A percentile compares a stretch with the other conserved stretches of the same genome.
phyloP scores from a whole-genome alignment of 2,113 vertebrate genomes.

The Pleuronectes platessa region DNA sequence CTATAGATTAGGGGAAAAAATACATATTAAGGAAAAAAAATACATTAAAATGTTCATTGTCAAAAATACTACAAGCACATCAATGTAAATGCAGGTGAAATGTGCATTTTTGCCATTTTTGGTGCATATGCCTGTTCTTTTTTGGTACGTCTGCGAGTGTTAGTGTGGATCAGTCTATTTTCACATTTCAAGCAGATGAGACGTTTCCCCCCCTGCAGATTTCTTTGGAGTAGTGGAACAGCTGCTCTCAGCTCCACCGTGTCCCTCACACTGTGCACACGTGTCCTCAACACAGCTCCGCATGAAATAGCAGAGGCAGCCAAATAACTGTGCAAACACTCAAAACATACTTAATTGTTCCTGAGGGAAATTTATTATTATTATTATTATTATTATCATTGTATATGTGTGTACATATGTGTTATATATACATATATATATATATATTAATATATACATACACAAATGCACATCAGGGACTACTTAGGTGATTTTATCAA shows the following conservation, averaged over 20 bases:
- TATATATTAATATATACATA: too few species aligned
- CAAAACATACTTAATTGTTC: not conserved
- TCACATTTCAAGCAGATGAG: slow-evolving; percentile 37
- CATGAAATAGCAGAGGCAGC: too few species aligned
- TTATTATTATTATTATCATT: too few species aligned
- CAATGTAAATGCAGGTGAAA: not conserved
- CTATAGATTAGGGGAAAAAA: too few species aligned
- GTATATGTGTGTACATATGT: too few species aligned
- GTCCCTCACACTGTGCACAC: slow-evolving; percentile 30
- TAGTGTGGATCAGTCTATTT: slow-evolving; percentile 49
- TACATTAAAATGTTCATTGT: too few species aligned
- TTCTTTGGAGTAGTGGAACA: slow-evolving; percentile 62
- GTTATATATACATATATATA: too few species aligned
- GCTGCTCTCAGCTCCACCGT: slow-evolving; percentile 55
- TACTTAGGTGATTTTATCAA: too few species aligned
- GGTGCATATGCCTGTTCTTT: slow-evolving; percentile 4
- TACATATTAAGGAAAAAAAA: too few species aligned
- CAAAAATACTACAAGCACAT: not conserved
- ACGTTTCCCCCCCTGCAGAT: slow-evolving; percentile 26
- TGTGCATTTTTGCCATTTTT: not conserved
- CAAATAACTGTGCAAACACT: not conserved
- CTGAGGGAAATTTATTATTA: too few species aligned
- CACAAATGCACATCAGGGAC: too few species aligned
- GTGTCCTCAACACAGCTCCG: not conserved
- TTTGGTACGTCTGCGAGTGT: not conserved